Conservation (phyloP, 2,113 vertebrate species). For the Baryphthengus martii region DNA sequence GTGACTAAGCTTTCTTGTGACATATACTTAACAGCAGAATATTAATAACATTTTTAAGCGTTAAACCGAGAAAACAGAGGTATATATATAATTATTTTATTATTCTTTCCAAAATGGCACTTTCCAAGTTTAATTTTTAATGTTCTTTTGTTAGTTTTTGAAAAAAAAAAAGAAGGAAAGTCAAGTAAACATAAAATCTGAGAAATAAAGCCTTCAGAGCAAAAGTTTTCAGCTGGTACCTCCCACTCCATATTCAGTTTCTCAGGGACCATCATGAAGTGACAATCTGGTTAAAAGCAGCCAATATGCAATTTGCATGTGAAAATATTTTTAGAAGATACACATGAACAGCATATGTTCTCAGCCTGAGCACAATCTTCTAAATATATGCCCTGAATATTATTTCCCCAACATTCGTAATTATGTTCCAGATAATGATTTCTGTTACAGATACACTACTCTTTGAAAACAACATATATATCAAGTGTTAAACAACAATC, state of each 20-base stretch:
- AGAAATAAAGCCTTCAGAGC: background rate
- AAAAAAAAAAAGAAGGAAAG: background rate
- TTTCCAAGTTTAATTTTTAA: background rate
- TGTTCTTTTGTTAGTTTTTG: background rate
- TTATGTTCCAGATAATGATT: background rate
- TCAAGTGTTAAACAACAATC: background rate
- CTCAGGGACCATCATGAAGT: background rate
- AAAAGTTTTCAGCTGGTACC: background rate
- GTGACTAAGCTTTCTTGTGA: background rate
- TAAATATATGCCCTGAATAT: background rate
- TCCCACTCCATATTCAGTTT: background rate
- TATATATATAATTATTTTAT: background rate
- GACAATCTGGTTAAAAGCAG: slow-evolving; percentile 20
- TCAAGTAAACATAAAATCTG: background rate
- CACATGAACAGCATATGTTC: slow-evolving; percentile 27
- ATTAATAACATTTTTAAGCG: background rate
- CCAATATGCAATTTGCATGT: slow-evolving; percentile 20
- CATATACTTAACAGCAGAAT: background rate
- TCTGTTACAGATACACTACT: background rate
- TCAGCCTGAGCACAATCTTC: background rate
- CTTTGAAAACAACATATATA: background rate
- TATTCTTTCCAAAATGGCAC: background rate
- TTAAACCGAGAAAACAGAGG: background rate
- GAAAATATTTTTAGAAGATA: slow-evolving; percentile 51
- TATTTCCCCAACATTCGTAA: background rate